Conservation (phyloP, 2,888 invertebrate genomes). For the Cantharis lateralis region DNA sequence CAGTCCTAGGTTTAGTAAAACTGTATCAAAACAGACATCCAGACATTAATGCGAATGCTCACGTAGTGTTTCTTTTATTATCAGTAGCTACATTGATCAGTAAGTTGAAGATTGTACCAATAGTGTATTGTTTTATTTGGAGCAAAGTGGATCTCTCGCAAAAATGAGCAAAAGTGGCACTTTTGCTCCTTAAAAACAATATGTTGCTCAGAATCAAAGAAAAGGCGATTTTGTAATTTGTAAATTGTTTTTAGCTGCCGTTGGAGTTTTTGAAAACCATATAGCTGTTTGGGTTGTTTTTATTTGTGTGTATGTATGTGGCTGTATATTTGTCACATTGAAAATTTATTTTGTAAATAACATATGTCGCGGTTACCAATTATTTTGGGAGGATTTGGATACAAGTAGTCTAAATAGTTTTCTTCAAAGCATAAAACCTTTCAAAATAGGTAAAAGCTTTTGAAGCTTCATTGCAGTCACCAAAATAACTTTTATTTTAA, state of each 20-base stretch:
- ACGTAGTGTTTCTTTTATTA: slow-evolving; percentile 75
- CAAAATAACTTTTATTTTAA: not conserved
- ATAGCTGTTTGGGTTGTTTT: slow-evolving; percentile 73
- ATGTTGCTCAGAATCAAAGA: no score
- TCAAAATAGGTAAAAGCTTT: slow-evolving; percentile 39
- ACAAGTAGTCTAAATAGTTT: slow-evolving; percentile 52
- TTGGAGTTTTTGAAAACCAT: slow-evolving; percentile 72
- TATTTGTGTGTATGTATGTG: slow-evolving; percentile 66
- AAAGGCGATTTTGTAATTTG: no score
- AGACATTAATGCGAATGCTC: slow-evolving; percentile 81
- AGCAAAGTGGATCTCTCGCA: no score
- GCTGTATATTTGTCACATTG: slow-evolving; percentile 56
- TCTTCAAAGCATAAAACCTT: slow-evolving; percentile 24
- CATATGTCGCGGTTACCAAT: slow-evolving; percentile 55
- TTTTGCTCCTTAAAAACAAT: no score
- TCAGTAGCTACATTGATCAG: slow-evolving; percentile 74
- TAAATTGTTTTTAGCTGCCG: slow-evolving; percentile 60
- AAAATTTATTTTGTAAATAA: slow-evolving; percentile 52
- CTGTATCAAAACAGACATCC: slow-evolving; percentile 87
- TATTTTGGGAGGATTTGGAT: not conserved
- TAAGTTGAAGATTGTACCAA: slow-evolving; percentile 27
- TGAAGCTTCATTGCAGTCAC: not conserved
- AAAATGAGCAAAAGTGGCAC: no score
- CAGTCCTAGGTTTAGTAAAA: slow-evolving; percentile 82
- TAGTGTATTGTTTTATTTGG: no score